Evolutionary conservation across 2,888 invertebrate genomes (phyloP).

Genomic region (Beris chalybata): DNA sequence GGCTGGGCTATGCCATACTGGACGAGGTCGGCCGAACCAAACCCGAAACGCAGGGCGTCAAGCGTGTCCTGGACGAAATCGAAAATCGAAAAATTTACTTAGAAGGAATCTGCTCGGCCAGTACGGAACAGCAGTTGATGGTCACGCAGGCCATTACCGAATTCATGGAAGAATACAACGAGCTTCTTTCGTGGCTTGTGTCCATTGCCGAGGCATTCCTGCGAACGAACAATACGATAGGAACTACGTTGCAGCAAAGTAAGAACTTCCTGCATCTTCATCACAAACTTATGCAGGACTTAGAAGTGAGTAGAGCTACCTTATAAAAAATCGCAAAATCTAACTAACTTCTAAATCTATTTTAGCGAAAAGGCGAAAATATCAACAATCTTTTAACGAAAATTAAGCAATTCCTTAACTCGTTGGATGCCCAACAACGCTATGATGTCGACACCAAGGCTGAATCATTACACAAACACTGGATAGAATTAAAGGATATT

Average conservation of each 20-base stretch:
- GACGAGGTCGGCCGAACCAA: conserved; percentile 66
- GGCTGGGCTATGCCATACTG: conserved; percentile 72
- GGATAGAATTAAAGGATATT: conserved; percentile 64
- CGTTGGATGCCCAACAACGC: conserved; percentile 66
- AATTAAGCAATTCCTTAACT: conserved; percentile 65
- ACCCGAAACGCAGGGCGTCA: conserved; percentile 69
- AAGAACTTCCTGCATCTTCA: conserved; percentile 75
- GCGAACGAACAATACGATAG: conserved; percentile 73
- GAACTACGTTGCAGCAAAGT: conserved; percentile 66
- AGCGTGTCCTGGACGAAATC: conserved; percentile 68
- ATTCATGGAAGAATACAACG: conserved; percentile 70
- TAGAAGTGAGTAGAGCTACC: conserved; percentile 59
- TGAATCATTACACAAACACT: conserved; percentile 64
- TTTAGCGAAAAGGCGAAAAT: conserved; percentile 68
- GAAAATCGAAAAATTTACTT: conserved; percentile 72
- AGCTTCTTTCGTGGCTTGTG: conserved; percentile 72
- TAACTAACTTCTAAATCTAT: conserved; percentile 39
- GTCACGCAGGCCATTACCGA: conserved; percentile 68
- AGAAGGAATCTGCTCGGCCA: conserved; percentile 65
- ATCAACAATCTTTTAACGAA: conserved; percentile 66
- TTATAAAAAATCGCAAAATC: conserved; percentile 1
- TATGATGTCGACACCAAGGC: conserved; percentile 66
- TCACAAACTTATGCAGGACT: conserved; percentile 70
- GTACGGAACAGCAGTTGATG: conserved; percentile 69
- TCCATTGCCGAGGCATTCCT: conserved; percentile 74